Percentiles rank a stretch among this genome's conserved stretches.
These are phyloP conservation scores for Genyomyrus donnyi DNA, from an alignment of 2,113 vertebrate genomes.

Conservation along the genomic window DNA sequence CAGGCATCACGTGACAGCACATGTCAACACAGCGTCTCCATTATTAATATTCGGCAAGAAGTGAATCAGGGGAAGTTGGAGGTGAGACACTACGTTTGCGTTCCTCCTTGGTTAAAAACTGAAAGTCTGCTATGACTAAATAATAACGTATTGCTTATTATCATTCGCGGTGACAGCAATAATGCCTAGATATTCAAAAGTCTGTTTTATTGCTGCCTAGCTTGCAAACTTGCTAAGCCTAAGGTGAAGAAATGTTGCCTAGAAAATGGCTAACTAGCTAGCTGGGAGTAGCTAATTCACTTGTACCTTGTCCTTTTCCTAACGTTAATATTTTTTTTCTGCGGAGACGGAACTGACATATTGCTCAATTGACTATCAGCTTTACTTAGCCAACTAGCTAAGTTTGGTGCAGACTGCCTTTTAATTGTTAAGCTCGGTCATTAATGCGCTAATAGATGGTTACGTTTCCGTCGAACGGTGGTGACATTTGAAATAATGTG, in stretches of 20 bases:
- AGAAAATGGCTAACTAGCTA: not conserved
- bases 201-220: not conserved
- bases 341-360: not conserved
- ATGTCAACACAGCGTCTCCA: constrained; percentile 5
- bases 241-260: not conserved
- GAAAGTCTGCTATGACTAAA: not conserved
- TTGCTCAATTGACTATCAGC: not conserved
- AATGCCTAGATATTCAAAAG: not conserved
- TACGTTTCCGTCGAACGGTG: not conserved
- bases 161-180: not conserved
- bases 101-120: not conserved
- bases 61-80: not conserved
- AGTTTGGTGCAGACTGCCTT: not conserved
- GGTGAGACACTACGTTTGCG: not conserved
- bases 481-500: not conserved
- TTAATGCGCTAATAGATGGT: not conserved
- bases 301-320: not conserved
- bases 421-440: not conserved
- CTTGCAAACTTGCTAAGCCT: not conserved
- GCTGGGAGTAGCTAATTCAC: not conserved
- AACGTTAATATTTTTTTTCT: not conserved
- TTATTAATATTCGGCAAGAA: not conserved
- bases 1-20: not conserved
- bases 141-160: not conserved
- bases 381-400: not conserved